Evolutionary conservation across 2,888 invertebrate species (phyloP).

Genomic region (Drosophila meridiana): DNA sequence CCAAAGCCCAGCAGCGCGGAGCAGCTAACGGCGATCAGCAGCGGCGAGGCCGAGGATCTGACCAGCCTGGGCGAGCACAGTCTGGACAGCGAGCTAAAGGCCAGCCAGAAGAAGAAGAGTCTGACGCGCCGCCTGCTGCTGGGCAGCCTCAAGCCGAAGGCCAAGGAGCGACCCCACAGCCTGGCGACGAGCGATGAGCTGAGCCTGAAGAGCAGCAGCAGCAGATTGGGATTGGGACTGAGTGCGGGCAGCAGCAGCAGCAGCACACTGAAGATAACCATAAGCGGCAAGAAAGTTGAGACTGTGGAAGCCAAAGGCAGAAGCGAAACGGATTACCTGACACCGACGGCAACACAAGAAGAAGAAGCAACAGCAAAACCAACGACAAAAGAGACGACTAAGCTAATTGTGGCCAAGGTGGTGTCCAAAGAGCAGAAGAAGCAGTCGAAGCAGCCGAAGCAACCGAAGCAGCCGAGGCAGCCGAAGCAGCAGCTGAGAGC

Average conservation of each 20-base stretch:
- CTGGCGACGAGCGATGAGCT: constrained; percentile 68
- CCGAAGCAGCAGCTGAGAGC: constrained; percentile 22
- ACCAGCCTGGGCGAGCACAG: constrained; percentile 30
- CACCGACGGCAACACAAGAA: constrained; percentile 33
- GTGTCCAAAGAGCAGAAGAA: constrained; percentile 49
- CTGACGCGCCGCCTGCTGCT: constrained; percentile 79
- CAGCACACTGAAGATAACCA: constrained; percentile 83
- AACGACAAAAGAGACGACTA: constrained; percentile 50
- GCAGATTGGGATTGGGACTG: constrained; percentile 19
- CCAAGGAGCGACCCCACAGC: constrained; percentile 52
- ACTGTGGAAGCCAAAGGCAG: constrained; percentile 39
- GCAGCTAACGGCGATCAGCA: constrained; percentile 10
- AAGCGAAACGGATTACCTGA: constrained; percentile 77
- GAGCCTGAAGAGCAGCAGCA: constrained; percentile 55
- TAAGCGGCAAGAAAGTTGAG: constrained; percentile 83
- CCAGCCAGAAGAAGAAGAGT: constrained; percentile 75
- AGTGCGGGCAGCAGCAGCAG: constrained; percentile 13
- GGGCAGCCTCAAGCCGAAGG: constrained; percentile 75
- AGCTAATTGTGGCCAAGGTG: constrained; percentile 75
- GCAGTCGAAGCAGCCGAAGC: constrained; percentile 55
- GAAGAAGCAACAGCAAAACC: constrained; percentile 18
- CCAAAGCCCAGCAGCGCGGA: constrained; percentile 32
- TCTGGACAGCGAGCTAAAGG: constrained; percentile 16
- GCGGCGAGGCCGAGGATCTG: constrained; percentile 44
- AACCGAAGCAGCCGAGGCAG: constrained; percentile 11